phyloP scores from a whole-genome alignment of 2,113 vertebrate species.

The Oncorhynchus kisutch region DNA sequence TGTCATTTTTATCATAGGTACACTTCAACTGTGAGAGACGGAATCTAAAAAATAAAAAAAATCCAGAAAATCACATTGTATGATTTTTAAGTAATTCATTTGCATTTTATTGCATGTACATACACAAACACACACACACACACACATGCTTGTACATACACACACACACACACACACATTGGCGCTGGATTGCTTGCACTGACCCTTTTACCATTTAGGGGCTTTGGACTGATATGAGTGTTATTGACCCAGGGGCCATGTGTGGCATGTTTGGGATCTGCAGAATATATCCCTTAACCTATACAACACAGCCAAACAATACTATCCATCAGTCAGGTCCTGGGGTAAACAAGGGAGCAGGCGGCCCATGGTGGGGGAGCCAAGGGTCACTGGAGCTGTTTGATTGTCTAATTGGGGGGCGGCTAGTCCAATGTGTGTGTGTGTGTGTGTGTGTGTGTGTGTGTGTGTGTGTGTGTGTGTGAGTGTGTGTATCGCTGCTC shows the following conservation, averaged over 20 bases:
- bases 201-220: constrained; percentile 77
- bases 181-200: constrained; percentile 49
- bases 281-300: constrained; percentile 79
- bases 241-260: constrained; percentile 74
- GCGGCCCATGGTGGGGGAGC: constrained; percentile 57
- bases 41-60: too few relatives aligned
- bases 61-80: too few relatives aligned
- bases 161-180: too few relatives aligned
- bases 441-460: too few relatives aligned
- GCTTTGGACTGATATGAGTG: constrained; percentile 73
- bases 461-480: too few relatives aligned
- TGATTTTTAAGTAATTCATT: too few relatives aligned
- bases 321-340: constrained; percentile 75
- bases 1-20: too few relatives aligned
- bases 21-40: too few relatives aligned
- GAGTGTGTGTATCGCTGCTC: constrained; percentile 35
- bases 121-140: too few relatives aligned
- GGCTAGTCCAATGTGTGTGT: constrained; percentile 35
- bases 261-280: constrained; percentile 80
- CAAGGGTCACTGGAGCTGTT: constrained; percentile 74
- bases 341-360: constrained; percentile 69
- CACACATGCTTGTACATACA: too few relatives aligned
- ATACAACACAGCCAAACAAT: constrained; percentile 80
- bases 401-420: constrained; percentile 72
- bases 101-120: too few relatives aligned